phyloP scores from a whole-genome alignment of 2,888 invertebrate species.

The Cactoblastis cactorum region DNA sequence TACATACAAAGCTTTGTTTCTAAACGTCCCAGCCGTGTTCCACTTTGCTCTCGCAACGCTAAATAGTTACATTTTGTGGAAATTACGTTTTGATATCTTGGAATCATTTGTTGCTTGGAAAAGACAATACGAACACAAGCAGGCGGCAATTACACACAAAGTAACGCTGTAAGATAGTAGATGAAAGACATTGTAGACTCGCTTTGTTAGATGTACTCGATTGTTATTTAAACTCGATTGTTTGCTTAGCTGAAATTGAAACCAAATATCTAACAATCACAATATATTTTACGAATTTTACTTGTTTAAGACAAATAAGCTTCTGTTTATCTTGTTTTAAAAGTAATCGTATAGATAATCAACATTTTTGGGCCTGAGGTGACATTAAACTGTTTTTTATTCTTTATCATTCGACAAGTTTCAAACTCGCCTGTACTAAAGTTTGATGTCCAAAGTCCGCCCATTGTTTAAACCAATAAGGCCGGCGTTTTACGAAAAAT shows the following conservation, averaged over 20 bases:
- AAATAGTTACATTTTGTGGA: background rate
- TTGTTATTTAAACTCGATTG: background rate
- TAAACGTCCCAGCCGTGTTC: background rate
- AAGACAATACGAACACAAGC: background rate
- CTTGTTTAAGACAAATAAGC: no score
- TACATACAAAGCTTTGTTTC: constrained; percentile 2
- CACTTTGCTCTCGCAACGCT: constrained; percentile 4
- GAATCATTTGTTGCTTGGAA: background rate
- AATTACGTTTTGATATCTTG: constrained; percentile 1
- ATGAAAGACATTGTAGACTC: background rate
- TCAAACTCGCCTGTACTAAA: background rate
- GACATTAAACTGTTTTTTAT: background rate
- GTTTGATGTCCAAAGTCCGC: background rate
- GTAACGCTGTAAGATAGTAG: background rate
- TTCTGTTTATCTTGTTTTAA: no score
- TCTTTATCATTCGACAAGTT: background rate
- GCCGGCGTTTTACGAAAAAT: background rate
- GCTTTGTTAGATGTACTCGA: background rate
- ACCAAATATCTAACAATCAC: background rate
- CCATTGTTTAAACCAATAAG: background rate
- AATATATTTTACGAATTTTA: no score
- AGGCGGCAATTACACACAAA: background rate
- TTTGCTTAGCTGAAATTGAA: background rate
- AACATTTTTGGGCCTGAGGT: no score
- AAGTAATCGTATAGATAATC: no score